A percentile compares a stretch with the other conserved stretches of the same genome.
phyloP scores from a whole-genome alignment of 2,888 invertebrate species.

The Tetrapedia diversipes region DNA sequence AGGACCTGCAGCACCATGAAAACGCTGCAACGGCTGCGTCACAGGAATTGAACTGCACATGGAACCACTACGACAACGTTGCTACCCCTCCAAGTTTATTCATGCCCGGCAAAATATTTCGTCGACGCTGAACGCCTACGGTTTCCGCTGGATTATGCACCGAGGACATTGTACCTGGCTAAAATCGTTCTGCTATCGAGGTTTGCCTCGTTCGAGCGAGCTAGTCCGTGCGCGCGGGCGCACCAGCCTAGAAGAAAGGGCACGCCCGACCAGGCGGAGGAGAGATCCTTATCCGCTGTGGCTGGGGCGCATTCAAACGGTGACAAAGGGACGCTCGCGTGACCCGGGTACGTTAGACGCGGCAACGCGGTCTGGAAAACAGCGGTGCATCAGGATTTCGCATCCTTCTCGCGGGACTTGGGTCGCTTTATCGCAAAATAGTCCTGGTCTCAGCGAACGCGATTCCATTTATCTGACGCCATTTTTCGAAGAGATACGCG shows the following conservation, averaged over 20 bases:
- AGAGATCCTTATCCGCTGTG: constrained; percentile 24
- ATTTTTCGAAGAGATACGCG: background rate
- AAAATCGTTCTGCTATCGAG: constrained; percentile 76
- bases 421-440: background rate
- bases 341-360: constrained; percentile 5
- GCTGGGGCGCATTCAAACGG: background rate
- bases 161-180: constrained; percentile 69
- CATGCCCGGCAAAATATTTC: constrained; percentile 73
- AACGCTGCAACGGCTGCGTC: constrained; percentile 54
- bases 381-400: constrained; percentile 14
- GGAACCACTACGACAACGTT: constrained; percentile 46
- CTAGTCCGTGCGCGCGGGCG: no score
- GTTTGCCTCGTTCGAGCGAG: no score
- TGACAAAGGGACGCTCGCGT: constrained; percentile 42
- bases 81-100: constrained; percentile 71
- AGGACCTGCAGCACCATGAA: constrained; percentile 41
- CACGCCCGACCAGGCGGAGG: background rate
- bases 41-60: constrained; percentile 8
- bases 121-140: constrained; percentile 51
- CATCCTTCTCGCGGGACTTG: background rate
- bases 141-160: constrained; percentile 72
- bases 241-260: constrained; percentile 3
- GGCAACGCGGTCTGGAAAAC: background rate
- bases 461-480: background rate
- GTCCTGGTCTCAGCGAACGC: background rate